phyloP scores from a whole-genome alignment of 2,797 vertebrate genomes.

The Pachyuromys duprasi region DNA sequence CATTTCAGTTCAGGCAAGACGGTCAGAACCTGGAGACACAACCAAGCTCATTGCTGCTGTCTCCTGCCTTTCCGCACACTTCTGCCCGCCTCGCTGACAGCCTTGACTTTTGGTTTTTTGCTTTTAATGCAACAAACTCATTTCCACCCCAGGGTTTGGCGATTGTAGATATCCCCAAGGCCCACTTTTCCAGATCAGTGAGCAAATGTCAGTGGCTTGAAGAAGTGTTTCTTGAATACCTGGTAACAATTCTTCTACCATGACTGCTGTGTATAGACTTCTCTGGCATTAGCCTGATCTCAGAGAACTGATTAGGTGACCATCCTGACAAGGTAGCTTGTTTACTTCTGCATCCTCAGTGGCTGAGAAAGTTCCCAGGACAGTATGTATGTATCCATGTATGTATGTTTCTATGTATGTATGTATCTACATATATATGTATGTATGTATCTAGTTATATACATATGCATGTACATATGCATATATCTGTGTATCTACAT shows the following conservation, averaged over 20 bases:
- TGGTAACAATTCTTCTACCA: background rate
- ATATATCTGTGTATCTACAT: background rate
- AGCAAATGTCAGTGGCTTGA: background rate
- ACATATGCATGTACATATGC: too few relatives aligned
- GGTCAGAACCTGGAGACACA: background rate
- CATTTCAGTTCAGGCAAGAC: background rate
- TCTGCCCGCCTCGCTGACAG: background rate
- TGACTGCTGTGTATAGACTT: background rate
- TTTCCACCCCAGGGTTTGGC: background rate
- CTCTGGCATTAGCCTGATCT: background rate
- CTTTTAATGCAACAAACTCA: background rate
- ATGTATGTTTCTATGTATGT: too few relatives aligned
- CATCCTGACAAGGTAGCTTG: background rate
- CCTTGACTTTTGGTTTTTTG: background rate
- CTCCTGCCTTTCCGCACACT: accelerated
- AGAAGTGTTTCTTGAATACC: background rate
- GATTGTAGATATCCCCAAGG: background rate
- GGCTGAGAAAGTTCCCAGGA: background rate
- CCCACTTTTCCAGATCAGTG: background rate
- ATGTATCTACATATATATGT: too few relatives aligned
- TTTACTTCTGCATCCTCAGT: background rate
- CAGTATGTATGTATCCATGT: background rate
- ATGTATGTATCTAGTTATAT: too few relatives aligned
- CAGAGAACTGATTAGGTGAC: background rate
- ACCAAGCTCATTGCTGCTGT: accelerated